These are phyloP conservation scores for Drosophila neocordata DNA, from an alignment of 1,140 invertebrate genomes.

Conservation along the genomic window DNA sequence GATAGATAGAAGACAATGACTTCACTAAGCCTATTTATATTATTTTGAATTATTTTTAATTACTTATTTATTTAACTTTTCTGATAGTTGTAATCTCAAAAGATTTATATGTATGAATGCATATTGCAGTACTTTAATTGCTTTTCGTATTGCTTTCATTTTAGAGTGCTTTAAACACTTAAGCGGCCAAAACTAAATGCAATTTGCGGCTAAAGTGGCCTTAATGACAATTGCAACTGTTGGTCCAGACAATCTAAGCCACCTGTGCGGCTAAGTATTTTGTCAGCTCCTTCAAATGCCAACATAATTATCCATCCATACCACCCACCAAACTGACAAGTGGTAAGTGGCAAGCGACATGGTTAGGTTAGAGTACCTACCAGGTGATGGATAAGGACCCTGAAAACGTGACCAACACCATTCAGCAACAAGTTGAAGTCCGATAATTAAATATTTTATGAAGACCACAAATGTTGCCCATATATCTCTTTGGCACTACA, in stretches of 20 bases:
- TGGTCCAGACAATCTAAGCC: not conserved
- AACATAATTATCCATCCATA: not conserved
- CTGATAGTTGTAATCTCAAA: no score
- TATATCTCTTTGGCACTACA: conserved; percentile 60
- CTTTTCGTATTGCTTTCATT: not conserved
- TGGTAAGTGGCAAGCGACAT: conserved; percentile 42
- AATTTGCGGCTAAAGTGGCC: conserved; percentile 30
- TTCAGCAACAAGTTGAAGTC: conserved; percentile 25
- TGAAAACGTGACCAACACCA: conserved; percentile 5
- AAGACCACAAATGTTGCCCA: conserved; percentile 26
- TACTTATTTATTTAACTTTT: no score
- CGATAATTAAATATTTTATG: conserved; percentile 63
- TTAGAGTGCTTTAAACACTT: not conserved
- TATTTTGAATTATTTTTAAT: no score
- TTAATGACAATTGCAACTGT: conserved; percentile 31
- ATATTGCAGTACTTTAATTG: no score
- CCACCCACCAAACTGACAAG: conserved; percentile 3
- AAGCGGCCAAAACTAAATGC: conserved; percentile 4
- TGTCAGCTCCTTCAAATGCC: conserved; percentile 8
- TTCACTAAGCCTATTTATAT: no score
- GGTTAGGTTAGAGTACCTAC: conserved; percentile 17
- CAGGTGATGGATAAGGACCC: conserved; percentile 9
- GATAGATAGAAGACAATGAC: no score
- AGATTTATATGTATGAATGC: no score
- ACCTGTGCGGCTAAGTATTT: conserved; percentile 23